These are phyloP conservation scores for Phyllostomus discolor DNA, from an alignment of 2,113 vertebrate species.

Conservation along the genomic window DNA sequence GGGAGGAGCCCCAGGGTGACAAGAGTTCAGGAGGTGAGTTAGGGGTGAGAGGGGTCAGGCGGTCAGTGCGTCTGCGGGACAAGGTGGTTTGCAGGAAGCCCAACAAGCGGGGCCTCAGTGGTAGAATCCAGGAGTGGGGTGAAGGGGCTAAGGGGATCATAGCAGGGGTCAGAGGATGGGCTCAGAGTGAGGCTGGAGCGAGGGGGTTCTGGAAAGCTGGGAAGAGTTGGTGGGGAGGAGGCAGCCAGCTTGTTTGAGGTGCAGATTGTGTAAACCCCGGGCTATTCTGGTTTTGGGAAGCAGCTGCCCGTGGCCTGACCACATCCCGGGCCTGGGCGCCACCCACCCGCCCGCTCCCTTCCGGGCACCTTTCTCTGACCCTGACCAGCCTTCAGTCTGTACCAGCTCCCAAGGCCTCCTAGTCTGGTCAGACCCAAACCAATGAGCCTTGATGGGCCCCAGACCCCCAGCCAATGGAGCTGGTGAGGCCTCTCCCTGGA, in stretches of 20 bases:
- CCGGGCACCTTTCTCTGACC: constrained; percentile 72
- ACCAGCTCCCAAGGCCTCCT: not conserved
- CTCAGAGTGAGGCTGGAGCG: not conserved
- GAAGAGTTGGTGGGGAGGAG: not conserved
- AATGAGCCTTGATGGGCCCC: not conserved
- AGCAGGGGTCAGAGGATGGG: not conserved
- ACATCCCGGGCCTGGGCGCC: constrained; percentile 64
- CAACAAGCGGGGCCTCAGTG: not conserved
- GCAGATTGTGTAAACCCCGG: constrained; percentile 61
- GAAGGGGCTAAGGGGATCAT: not conserved
- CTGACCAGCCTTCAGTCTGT: not conserved
- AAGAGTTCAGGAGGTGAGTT: constrained; percentile 4
- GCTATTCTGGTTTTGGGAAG: constrained; percentile 79
- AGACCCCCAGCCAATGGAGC: not conserved
- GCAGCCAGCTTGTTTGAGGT: constrained; percentile 38
- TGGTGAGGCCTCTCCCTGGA: not conserved
- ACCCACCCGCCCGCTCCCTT: constrained; percentile 59
- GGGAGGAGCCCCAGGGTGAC: not conserved
- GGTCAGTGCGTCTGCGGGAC: not conserved
- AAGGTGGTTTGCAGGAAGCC: not conserved
- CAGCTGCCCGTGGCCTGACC: constrained; percentile 66
- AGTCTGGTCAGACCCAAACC: not conserved
- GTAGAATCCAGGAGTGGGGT: not conserved
- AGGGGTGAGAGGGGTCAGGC: constrained; percentile 12
- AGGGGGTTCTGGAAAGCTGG: not conserved